Percentiles rank a stretch among this genome's conserved stretches.
Conservation (phyloP, 2,888 invertebrate species). For the Orchesellides sinensis region DNA sequence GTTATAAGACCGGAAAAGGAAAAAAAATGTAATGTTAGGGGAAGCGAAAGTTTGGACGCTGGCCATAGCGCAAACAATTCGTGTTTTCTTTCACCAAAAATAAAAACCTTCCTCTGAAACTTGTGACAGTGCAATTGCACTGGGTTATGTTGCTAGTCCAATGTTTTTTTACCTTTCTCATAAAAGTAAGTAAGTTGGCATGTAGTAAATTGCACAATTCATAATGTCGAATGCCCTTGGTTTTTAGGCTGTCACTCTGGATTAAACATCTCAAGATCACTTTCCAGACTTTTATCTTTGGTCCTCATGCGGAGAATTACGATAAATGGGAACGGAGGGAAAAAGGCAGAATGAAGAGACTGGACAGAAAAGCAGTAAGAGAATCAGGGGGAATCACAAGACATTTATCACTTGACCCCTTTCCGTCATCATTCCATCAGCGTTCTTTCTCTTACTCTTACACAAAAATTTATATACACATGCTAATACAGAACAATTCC, state of each 20-base stretch:
- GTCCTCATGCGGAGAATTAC: conserved; percentile 18
- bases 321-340: conserved; percentile 7
- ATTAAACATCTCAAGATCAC: conserved; percentile 64
- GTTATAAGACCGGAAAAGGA: conserved; percentile 41
- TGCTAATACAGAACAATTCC: too few species aligned
- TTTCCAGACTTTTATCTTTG: conserved; percentile 58
- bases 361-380: conserved; percentile 25
- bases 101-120: conserved; percentile 21
- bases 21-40: conserved; percentile 16
- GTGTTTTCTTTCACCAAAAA: conserved; percentile 9
- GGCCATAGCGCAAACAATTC: conserved; percentile 53
- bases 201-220: conserved; percentile 64
- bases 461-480: too few species aligned
- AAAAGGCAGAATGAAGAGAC: conserved; percentile 25
- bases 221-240: conserved; percentile 62
- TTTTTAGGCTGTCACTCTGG: conserved; percentile 60
- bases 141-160: not conserved
- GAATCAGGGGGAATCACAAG: conserved; percentile 62
- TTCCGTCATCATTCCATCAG: conserved; percentile 49
- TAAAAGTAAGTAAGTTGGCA: conserved; percentile 43
- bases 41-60: conserved; percentile 42
- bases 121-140: conserved; percentile 28
- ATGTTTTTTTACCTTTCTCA: conserved; percentile 15
- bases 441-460: not conserved
- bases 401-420: conserved; percentile 68